Conservation (phyloP, 35 echinoderm and acorn worm species). For the Amphiura filiformis region DNA sequence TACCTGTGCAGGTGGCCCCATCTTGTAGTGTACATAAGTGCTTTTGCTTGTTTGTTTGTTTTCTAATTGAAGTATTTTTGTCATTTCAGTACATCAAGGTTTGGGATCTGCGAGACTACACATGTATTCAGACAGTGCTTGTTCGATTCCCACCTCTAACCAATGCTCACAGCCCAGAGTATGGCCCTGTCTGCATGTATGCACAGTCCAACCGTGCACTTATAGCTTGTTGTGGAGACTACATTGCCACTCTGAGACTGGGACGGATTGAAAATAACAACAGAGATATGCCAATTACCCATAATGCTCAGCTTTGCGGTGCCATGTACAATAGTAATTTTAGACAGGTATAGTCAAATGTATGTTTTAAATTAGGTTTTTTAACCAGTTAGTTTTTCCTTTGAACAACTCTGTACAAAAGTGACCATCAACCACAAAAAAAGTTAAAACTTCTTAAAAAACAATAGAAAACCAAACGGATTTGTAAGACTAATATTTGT, state of each 20-base stretch:
- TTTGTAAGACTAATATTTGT: too few species aligned
- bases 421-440: not conserved
- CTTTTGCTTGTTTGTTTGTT: too few species aligned
- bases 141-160: conserved; percentile 67
- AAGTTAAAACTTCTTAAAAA: too few species aligned
- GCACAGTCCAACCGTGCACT: conserved; percentile 24
- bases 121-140: conserved; percentile 70
- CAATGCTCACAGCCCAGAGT: conserved; percentile 65
- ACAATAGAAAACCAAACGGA: too few species aligned
- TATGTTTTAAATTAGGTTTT: not conserved
- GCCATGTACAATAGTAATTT: conserved; percentile 88
- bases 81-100: conserved; percentile 75
- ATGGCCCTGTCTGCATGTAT: conserved; percentile 39
- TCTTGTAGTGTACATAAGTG: too few species aligned
- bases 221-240: conserved; percentile 75
- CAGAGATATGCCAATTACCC: conserved; percentile 42
- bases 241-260: conserved; percentile 65
- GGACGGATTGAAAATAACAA: conserved; percentile 33
- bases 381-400: not conserved
- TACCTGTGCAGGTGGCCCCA: too few species aligned
- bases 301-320: conserved; percentile 74
- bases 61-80: too few species aligned
- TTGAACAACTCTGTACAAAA: not conserved
- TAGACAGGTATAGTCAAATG: conserved; percentile 61
- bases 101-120: conserved; percentile 87